Evolutionary conservation across 2,113 vertebrate species (phyloP).

Genomic region (Ramphastos sulfuratus): DNA sequence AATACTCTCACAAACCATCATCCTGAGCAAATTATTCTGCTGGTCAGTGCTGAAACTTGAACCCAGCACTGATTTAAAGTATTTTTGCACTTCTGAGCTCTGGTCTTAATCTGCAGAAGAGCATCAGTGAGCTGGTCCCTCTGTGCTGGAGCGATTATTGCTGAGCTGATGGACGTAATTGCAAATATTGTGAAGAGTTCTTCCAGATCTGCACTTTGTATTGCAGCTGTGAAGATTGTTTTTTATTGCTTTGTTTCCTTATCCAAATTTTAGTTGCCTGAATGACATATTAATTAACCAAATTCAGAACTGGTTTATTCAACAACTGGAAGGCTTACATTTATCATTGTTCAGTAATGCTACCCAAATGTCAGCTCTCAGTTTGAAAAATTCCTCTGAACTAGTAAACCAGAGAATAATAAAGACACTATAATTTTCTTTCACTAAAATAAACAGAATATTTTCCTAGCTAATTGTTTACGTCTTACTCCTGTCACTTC

Average conservation of each 20-base stretch:
- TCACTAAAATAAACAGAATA: slow-evolving; percentile 60
- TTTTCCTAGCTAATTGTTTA: slow-evolving; percentile 65
- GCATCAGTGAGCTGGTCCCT: neutral
- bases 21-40: neutral
- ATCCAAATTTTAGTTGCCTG: neutral
- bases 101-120: neutral
- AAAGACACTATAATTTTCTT: slow-evolving; percentile 45
- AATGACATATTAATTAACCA: slow-evolving; percentile 19
- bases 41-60: neutral
- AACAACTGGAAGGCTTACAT: slow-evolving; percentile 41
- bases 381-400: slow-evolving; percentile 63
- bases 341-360: slow-evolving; percentile 43
- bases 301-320: slow-evolving; percentile 35
- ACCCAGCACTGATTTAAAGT: neutral
- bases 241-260: neutral
- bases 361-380: slow-evolving; percentile 35
- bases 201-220: neutral
- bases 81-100: neutral
- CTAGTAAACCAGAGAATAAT: slow-evolving; percentile 51
- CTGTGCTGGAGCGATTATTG: neutral
- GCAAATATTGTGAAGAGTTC: neutral
- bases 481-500: slow-evolving; percentile 49
- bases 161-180: neutral
- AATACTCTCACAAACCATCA: neutral
- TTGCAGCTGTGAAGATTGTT: neutral